A percentile compares a stretch with the other conserved stretches of the same genome.
phyloP scores from a whole-genome alignment of 2,888 invertebrate species.

The Oxytorus armatus region DNA sequence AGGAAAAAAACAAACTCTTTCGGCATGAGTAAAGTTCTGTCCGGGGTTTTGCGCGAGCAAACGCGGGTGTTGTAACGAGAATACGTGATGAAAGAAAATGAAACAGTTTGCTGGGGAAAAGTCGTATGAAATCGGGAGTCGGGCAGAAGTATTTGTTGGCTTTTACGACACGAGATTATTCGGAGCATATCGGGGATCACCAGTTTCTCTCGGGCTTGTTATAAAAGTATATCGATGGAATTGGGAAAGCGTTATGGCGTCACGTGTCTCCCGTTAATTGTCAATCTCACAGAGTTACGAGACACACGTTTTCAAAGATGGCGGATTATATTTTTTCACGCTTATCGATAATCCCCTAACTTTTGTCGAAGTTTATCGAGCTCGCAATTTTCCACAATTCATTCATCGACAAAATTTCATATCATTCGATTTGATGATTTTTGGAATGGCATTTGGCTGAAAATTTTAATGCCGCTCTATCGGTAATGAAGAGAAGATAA shows the following conservation, averaged over 20 bases:
- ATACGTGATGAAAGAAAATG: slow-evolving; percentile 34
- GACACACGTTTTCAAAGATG: neutral
- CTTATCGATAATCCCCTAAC: too few species aligned
- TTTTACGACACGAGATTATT: slow-evolving; percentile 7
- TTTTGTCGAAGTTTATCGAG: too few species aligned
- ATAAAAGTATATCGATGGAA: neutral
- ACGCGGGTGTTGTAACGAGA: slow-evolving; percentile 28
- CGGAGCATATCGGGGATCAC: too few species aligned
- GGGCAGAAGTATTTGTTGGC: slow-evolving; percentile 1
- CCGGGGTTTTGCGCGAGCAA: neutral
- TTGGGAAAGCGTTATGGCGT: slow-evolving; percentile 8
- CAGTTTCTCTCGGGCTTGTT: neutral
- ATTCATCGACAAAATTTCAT: too few species aligned
- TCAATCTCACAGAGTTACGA: slow-evolving; percentile 9
- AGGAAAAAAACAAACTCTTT: slow-evolving; percentile 9
- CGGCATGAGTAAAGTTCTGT: neutral
- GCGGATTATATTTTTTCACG: neutral
- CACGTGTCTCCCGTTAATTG: slow-evolving; percentile 20
- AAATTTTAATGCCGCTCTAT: too few species aligned
- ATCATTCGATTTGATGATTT: too few species aligned
- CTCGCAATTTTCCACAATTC: too few species aligned
- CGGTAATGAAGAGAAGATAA: too few species aligned
- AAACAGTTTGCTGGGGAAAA: slow-evolving; percentile 14
- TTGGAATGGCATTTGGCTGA: too few species aligned
- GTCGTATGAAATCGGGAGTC: neutral